These are phyloP conservation scores for Cardiocondyla obscurior DNA, from an alignment of 1,140 invertebrate species.

Conservation along the genomic window DNA sequence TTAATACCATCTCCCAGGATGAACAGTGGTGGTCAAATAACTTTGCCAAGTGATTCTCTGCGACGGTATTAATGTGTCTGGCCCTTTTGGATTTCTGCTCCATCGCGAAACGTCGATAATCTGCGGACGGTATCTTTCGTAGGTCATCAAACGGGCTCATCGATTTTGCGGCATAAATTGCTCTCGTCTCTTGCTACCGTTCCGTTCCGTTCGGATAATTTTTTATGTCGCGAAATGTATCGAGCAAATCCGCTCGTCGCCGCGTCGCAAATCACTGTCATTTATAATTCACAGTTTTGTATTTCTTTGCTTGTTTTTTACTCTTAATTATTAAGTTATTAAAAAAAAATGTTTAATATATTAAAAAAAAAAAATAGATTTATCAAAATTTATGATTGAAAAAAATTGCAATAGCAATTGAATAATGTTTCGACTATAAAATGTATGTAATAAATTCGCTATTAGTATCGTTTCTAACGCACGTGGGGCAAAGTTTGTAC, in stretches of 20 bases:
- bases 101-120: constrained; percentile 71
- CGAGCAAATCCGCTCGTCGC: background rate
- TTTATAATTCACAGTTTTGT: background rate
- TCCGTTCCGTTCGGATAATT: background rate
- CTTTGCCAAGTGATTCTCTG: constrained; percentile 81
- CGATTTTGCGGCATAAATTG: constrained; percentile 36
- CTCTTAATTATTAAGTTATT: too few relatives aligned
- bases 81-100: constrained; percentile 74
- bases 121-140: constrained; percentile 50
- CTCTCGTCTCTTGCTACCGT: background rate
- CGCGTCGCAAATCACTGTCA: background rate
- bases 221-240: background rate
- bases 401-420: background rate
- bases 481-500: constrained; percentile 46
- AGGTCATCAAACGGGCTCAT: constrained; percentile 27
- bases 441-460: background rate
- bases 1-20: constrained; percentile 83
- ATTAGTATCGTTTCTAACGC: background rate
- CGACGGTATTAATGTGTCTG: constrained; percentile 80
- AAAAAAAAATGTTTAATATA: too few relatives aligned
- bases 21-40: constrained; percentile 84
- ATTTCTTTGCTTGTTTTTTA: background rate
- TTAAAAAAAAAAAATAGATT: background rate
- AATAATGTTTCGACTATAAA: background rate
- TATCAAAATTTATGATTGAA: background rate